These are phyloP conservation scores for Brevipalpus yothersi DNA, from an alignment of 1,140 invertebrate genomes.

Conservation along the genomic window DNA sequence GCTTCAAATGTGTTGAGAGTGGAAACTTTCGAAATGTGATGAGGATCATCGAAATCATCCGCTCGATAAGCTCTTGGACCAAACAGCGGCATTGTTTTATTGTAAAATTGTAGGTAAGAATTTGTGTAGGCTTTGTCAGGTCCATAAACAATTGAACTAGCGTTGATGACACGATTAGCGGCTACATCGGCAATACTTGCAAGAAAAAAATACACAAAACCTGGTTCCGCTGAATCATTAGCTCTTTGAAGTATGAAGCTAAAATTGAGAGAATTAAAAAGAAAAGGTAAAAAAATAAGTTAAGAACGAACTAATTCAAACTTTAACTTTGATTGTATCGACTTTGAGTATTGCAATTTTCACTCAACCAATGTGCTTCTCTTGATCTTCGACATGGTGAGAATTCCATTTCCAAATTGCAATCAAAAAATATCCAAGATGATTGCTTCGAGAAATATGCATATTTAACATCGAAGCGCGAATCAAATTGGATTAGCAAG, in stretches of 20 bases:
- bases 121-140: conserved; percentile 82
- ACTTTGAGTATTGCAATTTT: too few relatives aligned
- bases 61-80: conserved; percentile 59
- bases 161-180: conserved; percentile 71
- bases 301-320: too few relatives aligned
- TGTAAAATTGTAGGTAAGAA: conserved; percentile 84
- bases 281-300: background rate
- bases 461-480: too few relatives aligned
- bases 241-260: conserved; percentile 73
- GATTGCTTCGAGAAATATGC: too few relatives aligned
- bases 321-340: too few relatives aligned
- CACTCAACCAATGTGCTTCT: too few relatives aligned
- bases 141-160: conserved; percentile 76
- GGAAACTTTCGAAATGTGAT: conserved; percentile 68
- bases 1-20: conserved; percentile 48
- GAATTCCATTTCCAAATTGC: too few relatives aligned
- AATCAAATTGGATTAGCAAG: too few relatives aligned
- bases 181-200: conserved; percentile 84
- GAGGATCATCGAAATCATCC: conserved; percentile 82
- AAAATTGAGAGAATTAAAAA: background rate
- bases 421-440: too few relatives aligned
- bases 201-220: conserved; percentile 93
- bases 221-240: conserved; percentile 71
- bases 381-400: too few relatives aligned
- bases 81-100: conserved; percentile 82